Evolutionary conservation across 2,888 invertebrate species (phyloP).

Genomic region (Odiellus spinosus): DNA sequence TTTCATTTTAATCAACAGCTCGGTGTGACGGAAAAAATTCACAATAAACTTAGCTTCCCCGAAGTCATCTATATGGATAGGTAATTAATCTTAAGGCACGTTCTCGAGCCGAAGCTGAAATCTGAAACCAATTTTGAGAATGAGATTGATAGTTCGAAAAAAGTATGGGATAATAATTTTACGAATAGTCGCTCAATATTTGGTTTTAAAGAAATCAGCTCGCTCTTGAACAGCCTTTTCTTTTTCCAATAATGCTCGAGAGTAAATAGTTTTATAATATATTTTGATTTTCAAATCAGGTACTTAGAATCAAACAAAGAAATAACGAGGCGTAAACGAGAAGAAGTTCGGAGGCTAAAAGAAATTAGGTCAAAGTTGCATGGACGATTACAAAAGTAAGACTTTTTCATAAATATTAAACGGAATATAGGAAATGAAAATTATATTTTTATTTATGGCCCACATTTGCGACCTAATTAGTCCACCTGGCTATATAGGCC

Average conservation of each 20-base stretch:
- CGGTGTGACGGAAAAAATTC: slow-evolving; percentile 34
- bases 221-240: too few relatives aligned
- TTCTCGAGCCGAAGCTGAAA: background rate
- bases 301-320: slow-evolving; percentile 32
- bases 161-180: too few relatives aligned
- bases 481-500: too few relatives aligned
- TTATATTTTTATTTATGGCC: too few relatives aligned
- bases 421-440: too few relatives aligned
- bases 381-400: slow-evolving; percentile 29
- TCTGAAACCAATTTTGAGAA: background rate
- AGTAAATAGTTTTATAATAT: too few relatives aligned
- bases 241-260: too few relatives aligned
- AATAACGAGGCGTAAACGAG: slow-evolving; percentile 29
- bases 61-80: slow-evolving; percentile 34
- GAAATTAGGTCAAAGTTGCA: slow-evolving; percentile 27
- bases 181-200: background rate
- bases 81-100: slow-evolving; percentile 22
- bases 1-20: slow-evolving; percentile 34
- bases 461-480: too few relatives aligned
- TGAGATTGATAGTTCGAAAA: background rate
- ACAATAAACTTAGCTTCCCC: slow-evolving; percentile 34
- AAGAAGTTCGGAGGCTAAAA: slow-evolving; percentile 29
- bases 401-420: too few relatives aligned
- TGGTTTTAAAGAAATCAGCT: background rate
- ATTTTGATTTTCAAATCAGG: slow-evolving; percentile 20